Conservation (phyloP, 2,888 invertebrate species). For the Andrena praecox region DNA sequence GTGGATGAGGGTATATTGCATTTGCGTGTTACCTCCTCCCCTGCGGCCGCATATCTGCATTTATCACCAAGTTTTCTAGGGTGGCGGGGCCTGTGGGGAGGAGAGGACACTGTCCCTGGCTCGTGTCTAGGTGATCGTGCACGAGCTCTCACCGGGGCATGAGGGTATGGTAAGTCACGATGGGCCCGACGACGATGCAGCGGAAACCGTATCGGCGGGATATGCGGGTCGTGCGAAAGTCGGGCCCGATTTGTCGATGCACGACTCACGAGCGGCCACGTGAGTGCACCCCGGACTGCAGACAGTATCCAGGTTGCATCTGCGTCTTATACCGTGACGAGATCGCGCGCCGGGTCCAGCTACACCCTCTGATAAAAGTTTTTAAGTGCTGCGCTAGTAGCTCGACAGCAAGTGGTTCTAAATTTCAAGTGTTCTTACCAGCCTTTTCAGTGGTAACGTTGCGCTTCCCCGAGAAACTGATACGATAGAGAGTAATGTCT, state of each 20-base stretch:
- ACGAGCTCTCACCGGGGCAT: conserved; percentile 48
- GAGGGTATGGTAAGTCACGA: conserved; percentile 71
- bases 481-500: no score
- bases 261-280: conserved; percentile 63
- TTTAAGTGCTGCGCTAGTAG: no score
- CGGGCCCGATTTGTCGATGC: conserved; percentile 72
- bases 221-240: conserved; percentile 75
- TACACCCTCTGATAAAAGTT: not conserved
- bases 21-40: conserved; percentile 73
- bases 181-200: conserved; percentile 41
- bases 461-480: no score
- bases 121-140: conserved; percentile 68
- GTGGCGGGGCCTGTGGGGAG: not conserved
- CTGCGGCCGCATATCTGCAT: conserved; percentile 71
- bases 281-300: not conserved
- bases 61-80: conserved; percentile 74
- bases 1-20: conserved; percentile 68
- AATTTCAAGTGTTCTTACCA: no score
- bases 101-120: conserved; percentile 54
- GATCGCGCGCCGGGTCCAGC: not conserved
- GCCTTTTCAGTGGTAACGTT: no score
- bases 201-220: conserved; percentile 56
- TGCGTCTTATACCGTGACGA: not conserved
- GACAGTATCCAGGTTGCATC: conserved; percentile 2
- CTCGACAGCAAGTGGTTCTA: no score